Base-by-base conservation (phyloP, 2,797 vertebrate species). In the Steatocranus sp. region DNA sequence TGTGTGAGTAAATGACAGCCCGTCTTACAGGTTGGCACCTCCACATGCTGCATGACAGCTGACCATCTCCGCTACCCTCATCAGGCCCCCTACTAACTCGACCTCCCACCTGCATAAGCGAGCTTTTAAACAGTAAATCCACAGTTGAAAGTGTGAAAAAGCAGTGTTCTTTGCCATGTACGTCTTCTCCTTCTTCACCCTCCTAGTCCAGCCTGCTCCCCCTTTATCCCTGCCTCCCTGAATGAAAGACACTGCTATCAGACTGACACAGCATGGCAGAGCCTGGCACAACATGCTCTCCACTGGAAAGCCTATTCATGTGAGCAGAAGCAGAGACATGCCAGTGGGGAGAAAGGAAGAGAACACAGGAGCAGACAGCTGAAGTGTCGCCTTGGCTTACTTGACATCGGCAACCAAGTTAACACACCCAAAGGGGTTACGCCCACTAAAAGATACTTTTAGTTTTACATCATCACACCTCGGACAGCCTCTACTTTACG, bases 11-110 rank as follows among this genome's bases (percentile, higher is more conserved):
- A 91, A 85, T 81, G 82, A 87, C 74, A 84, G 36, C 75, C 80
- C n/a, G 1, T 89, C 86, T 91, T 81, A 86, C 90, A 93, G 88
- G 81, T 88, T 93, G 88, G 43, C 93, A 90, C 90, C 90, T 94
- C 80, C 78, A 82, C 27, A 70, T n/a, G 75, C 80, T 36, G 53
- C 87, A 80, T 56, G 53, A 11, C 43, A 53, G 43, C 83, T 83
- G 75, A 84, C 81, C 61, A 83, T 79, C 82, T 88, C 83, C 46
- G 27, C 36, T 51, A 50, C 75, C 66, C 63, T 89, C 81, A 77
- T 68, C 75, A 75, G 76, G 50, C 54, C 78, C 68, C 2, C 73
- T 25, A 53, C 12, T 48, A 70, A 78, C 77, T 86, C 56, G 77
- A 86, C 86, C 73, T 66, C 11, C 51, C 20, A 20, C 79, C 63